A percentile compares a stretch with the other conserved stretches of the same genome.
phyloP scores from a whole-genome alignment of 2,113 vertebrate species.

The Nematolebias whitei region DNA sequence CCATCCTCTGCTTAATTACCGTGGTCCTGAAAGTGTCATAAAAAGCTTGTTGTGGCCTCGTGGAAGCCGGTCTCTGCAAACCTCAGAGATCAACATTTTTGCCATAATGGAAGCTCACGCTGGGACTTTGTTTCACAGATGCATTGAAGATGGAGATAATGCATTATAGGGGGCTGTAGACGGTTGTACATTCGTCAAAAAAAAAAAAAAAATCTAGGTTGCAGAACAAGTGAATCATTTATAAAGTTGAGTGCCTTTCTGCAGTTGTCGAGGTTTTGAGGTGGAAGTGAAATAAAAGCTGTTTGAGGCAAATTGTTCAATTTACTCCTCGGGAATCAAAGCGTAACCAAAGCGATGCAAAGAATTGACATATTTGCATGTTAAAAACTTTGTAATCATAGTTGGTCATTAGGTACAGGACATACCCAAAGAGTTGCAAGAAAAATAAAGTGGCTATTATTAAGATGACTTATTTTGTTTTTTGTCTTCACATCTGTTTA shows the following conservation, averaged over 20 bases:
- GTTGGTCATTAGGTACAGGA: constrained; percentile 11
- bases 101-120: constrained; percentile 34
- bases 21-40: constrained; percentile 29
- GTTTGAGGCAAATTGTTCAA: constrained; percentile 52
- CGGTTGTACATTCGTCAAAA: constrained; percentile 29
- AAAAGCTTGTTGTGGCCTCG: constrained; percentile 39
- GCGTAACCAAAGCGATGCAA: constrained; percentile 28
- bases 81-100: constrained; percentile 47
- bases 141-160: constrained; percentile 22
- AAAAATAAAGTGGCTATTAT: too few relatives aligned
- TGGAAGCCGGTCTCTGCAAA: constrained; percentile 28
- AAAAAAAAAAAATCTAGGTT: constrained; percentile 68
- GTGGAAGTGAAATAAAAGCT: constrained; percentile 55
- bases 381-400: constrained; percentile 28
- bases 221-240: constrained; percentile 72
- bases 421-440: not conserved
- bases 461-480: too few relatives aligned
- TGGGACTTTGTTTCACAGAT: constrained; percentile 36
- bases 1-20: constrained; percentile 60
- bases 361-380: constrained; percentile 27
- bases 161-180: constrained; percentile 21
- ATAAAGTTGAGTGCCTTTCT: constrained; percentile 60
- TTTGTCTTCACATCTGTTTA: too few relatives aligned
- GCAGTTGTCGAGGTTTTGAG: constrained; percentile 43
- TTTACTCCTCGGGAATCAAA: constrained; percentile 59